A percentile compares a stretch with the other conserved stretches of the same genome.
These are phyloP conservation scores for Scylla paramamosain DNA, from an alignment of 1,140 invertebrate genomes.

Conservation along the genomic window DNA sequence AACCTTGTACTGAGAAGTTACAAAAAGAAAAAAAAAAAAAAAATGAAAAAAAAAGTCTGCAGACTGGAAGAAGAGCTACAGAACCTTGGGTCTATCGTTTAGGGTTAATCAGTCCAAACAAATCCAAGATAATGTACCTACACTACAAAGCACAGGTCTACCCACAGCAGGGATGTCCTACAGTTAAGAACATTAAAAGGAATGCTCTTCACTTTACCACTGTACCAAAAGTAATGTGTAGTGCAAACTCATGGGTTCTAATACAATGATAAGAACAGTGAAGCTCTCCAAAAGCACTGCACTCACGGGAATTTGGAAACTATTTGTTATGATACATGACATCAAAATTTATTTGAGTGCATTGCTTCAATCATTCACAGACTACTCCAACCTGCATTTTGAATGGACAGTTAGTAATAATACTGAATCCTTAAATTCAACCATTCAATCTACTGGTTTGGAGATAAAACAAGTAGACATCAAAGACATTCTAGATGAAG, in stretches of 20 bases:
- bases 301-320: neutral
- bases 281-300: neutral
- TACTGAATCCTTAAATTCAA: conserved; percentile 48
- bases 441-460: conserved; percentile 44
- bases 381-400: neutral
- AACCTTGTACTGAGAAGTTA: conserved; percentile 76
- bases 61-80: conserved; percentile 8
- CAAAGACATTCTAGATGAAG: neutral
- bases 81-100: neutral
- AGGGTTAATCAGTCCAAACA: conserved; percentile 1
- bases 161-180: conserved; percentile 42
- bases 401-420: conserved; percentile 41
- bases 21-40: conserved; percentile 64
- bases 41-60: neutral
- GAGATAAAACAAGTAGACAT: conserved; percentile 36
- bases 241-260: conserved; percentile 38
- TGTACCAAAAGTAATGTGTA: conserved; percentile 45
- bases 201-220: conserved; percentile 57
- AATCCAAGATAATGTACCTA: conserved; percentile 46
- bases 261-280: neutral
- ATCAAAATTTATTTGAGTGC: neutral
- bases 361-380: neutral
- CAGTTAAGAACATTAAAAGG: conserved; percentile 44
- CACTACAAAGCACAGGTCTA: conserved; percentile 58
- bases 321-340: neutral